Evolutionary conservation across 2,113 vertebrate species (phyloP), one percentile per base, ranked within the genome.

Genomic region (Rhinolophus sinicus): DNA sequence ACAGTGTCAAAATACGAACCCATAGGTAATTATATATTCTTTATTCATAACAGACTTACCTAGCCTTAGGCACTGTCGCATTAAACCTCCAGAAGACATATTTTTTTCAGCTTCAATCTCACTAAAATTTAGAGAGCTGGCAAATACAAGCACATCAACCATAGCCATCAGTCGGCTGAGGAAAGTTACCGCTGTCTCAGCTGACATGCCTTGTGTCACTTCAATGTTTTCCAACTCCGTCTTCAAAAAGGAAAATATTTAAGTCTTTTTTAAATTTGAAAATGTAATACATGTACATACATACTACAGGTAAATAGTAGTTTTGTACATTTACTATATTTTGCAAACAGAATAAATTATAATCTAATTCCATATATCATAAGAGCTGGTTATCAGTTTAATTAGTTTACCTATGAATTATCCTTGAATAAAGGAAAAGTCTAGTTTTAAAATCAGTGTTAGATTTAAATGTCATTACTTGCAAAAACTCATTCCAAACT

Each of bases 61-160:
- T 69, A 99, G 99, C 98, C 99, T 98, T 96, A 99, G 99, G 98
- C 99, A 99, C 98, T 99, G 99, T 76, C 99, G 99, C 99, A 99
- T 99, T 95, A 99, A 98, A 80, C 99, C 99, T 95, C 99, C 99
- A 33, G 99, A 99, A 91, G 99, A 99, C 99, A 99, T 99, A 98
- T 99, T 99, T 98, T 99, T 99, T 98, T 99, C 99, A 18, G 99
- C 99, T 98, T 99, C 99, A 50, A 99, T 99, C 98, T 99, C 99
- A 96, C 99, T 99, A 98, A 99, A 99, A 99, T 99, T 99, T 91
- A 99, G 99, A 89, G 99, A 99, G 78, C 99, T 99, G 83, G 99
- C 99, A 98, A 99, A 99, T 44, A 99, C 99, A 95, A 99, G 98
- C 12, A 99, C 99, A 93, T 99, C 99, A 73, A 99, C 99, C 99